Evolutionary conservation across 2,797 vertebrate genomes (phyloP).

Genomic region (Melanotaenia trifasciata): DNA sequence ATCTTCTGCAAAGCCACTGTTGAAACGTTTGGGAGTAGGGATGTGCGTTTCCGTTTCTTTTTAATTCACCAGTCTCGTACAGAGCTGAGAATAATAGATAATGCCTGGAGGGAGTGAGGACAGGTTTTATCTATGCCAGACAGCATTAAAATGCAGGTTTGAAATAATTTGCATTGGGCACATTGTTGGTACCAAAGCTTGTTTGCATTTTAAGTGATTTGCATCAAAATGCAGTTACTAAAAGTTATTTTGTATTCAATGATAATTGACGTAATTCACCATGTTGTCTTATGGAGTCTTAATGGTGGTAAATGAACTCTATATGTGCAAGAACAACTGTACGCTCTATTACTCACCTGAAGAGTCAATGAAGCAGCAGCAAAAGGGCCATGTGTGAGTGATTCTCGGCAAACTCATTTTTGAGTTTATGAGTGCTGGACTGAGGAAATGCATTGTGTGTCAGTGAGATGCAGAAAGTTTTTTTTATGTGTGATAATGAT

Average conservation of each 20-base stretch:
- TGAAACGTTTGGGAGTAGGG: constrained; percentile 38
- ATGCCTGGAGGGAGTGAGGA: constrained; percentile 17
- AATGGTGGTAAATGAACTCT: not conserved
- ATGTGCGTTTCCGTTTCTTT: constrained; percentile 46
- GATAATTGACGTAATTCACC: constrained; percentile 5
- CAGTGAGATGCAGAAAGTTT: constrained; percentile 3
- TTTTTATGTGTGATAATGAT: constrained; percentile 31
- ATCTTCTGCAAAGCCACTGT: constrained; percentile 44
- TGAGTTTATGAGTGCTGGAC: constrained; percentile 6
- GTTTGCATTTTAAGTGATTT: constrained; percentile 18
- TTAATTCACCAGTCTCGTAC: constrained; percentile 46
- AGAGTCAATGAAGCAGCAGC: constrained; percentile 11
- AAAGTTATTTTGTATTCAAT: not conserved
- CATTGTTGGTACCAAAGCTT: constrained; percentile 3
- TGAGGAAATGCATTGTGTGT: not conserved
- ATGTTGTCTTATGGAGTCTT: constrained; percentile 9
- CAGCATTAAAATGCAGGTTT: constrained; percentile 12
- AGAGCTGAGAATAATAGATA: constrained; percentile 37
- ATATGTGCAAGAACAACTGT: not conserved
- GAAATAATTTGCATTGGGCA: not conserved
- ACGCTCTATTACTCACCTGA: not conserved
- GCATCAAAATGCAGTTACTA: not conserved
- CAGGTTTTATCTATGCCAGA: constrained; percentile 19
- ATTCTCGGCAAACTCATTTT: not conserved
- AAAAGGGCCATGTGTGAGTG: not conserved